phyloP scores from a whole-genome alignment of 2,113 vertebrate genomes.

The Vulpes vulpes region DNA sequence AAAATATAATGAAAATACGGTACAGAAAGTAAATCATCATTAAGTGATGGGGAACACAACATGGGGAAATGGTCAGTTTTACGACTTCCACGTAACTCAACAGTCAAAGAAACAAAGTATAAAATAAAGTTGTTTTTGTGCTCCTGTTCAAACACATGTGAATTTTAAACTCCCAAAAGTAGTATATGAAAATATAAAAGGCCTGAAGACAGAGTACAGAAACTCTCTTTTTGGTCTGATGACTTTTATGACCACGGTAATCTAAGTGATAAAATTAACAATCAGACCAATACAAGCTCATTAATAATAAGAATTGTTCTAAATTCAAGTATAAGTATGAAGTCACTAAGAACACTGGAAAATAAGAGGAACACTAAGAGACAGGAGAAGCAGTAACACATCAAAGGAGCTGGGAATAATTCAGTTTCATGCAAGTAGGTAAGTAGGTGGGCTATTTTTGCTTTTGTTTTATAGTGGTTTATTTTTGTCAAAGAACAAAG shows the following conservation, averaged over 20 bases:
- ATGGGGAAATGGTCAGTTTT: not conserved
- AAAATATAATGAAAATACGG: constrained; percentile 46
- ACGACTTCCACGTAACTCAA: constrained; percentile 23
- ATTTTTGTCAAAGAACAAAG: constrained; percentile 41
- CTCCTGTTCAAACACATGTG: not conserved
- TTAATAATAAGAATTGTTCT: not conserved
- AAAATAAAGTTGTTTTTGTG: not conserved
- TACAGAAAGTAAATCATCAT: constrained; percentile 50
- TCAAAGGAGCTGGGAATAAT: not conserved
- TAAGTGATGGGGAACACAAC: not conserved
- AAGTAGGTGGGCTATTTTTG: not conserved
- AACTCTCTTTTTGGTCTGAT: not conserved
- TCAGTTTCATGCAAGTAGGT: not conserved
- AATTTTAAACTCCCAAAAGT: constrained; percentile 42
- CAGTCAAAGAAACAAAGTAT: constrained; percentile 1
- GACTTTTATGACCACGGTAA: constrained; percentile 31
- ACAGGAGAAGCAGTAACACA: not conserved
- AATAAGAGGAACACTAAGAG: not conserved
- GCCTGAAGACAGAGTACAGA: not conserved
- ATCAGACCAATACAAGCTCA: not conserved
- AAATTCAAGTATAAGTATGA: constrained; percentile 30
- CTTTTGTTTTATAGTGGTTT: not conserved
- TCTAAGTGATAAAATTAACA: constrained; percentile 10
- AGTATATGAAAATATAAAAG: constrained; percentile 42
- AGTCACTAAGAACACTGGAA: not conserved